Conservation (phyloP, 2,797 vertebrate species). For the Alca torda region DNA sequence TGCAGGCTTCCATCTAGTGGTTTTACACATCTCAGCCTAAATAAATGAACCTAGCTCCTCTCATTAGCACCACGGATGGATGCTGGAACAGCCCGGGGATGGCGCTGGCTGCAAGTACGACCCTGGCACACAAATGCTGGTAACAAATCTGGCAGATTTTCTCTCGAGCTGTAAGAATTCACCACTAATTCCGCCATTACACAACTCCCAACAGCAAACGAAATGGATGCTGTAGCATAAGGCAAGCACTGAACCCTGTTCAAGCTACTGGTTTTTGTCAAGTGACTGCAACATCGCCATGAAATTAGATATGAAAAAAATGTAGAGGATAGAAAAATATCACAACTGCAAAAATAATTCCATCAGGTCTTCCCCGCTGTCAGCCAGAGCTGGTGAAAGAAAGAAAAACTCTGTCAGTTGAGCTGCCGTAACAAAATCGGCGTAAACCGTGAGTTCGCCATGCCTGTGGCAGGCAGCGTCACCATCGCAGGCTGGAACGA, state of each 20-base stretch:
- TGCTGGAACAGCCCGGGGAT: background rate
- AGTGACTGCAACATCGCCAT: background rate
- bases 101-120: background rate
- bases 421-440: background rate
- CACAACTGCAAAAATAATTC: background rate
- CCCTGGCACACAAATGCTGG: background rate
- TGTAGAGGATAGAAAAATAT: background rate
- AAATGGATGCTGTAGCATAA: background rate
- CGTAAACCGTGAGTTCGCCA: background rate
- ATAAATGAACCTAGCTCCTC: background rate
- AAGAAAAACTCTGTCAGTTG: background rate
- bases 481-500: rapidly evolving
- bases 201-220: background rate
- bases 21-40: background rate
- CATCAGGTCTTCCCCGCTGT: background rate
- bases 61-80: background rate
- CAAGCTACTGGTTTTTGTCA: background rate
- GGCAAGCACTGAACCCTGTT: background rate
- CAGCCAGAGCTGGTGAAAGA: background rate
- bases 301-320: background rate
- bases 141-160: background rate
- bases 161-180: background rate
- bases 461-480: background rate
- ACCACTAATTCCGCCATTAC: background rate
- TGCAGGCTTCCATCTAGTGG: background rate